Conservation (phyloP, 2,797 vertebrate genomes). For the Chanos chanos region DNA sequence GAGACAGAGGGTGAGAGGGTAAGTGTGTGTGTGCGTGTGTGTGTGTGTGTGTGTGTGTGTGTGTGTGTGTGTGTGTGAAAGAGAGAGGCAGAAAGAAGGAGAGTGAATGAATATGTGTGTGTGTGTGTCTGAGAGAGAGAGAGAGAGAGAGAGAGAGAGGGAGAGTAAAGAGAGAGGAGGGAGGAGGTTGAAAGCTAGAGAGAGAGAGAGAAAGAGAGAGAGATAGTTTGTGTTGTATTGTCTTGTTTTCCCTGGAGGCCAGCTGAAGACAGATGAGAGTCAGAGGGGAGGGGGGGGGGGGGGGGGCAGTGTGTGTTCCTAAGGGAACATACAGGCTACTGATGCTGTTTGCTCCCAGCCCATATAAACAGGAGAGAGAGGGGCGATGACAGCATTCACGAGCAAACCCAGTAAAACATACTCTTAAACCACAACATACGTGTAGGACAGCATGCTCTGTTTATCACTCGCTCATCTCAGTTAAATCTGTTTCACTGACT, state of each 20-base stretch:
- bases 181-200: neutral
- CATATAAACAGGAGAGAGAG: too few relatives aligned
- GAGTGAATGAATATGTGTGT: too few relatives aligned
- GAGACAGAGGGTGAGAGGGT: constrained; percentile 12
- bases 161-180: too few relatives aligned
- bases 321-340: constrained; percentile 39
- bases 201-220: too few relatives aligned
- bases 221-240: neutral
- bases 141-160: too few relatives aligned
- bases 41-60: constrained; percentile 1
- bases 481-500: too few relatives aligned
- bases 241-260: constrained; percentile 3
- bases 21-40: constrained; percentile 9
- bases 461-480: too few relatives aligned
- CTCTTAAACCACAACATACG: neutral
- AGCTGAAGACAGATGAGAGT: constrained; percentile 21
- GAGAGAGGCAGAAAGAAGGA: neutral
- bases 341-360: constrained; percentile 52
- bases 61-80: neutral
- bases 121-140: too few relatives aligned
- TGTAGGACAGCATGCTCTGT: too few relatives aligned
- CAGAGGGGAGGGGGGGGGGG: constrained; percentile 42
- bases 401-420: neutral
- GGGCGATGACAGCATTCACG: neutral
- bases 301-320: constrained; percentile 18